phyloP scores from a whole-genome alignment of 2,888 invertebrate species.

The Napeogenes inachia region DNA sequence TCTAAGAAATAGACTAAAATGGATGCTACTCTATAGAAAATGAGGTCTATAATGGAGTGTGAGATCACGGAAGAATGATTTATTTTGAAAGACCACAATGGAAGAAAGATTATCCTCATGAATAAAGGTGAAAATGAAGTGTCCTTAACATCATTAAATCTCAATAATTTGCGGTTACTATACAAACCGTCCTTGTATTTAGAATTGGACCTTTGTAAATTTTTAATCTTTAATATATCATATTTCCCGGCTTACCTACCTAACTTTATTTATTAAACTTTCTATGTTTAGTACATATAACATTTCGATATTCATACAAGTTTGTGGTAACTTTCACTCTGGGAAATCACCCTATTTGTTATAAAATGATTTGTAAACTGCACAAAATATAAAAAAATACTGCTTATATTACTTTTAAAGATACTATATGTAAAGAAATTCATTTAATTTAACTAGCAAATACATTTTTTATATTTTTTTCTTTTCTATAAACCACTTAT shows the following conservation, averaged over 20 bases:
- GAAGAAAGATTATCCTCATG: constrained; percentile 40
- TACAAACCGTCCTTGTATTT: constrained; percentile 39
- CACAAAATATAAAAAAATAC: neutral
- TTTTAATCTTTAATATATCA: constrained; percentile 41
- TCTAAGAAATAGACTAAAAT: constrained; percentile 16
- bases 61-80: constrained; percentile 59
- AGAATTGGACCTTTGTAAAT: constrained; percentile 57
- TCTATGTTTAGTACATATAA: constrained; percentile 41
- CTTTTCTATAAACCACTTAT: constrained; percentile 15
- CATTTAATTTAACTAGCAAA: constrained; percentile 9
- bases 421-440: constrained; percentile 7
- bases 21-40: constrained; percentile 48
- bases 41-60: constrained; percentile 57
- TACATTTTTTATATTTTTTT: neutral
- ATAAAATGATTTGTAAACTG: constrained; percentile 12
- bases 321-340: constrained; percentile 40
- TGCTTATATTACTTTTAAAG: constrained; percentile 9
- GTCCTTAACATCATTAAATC: constrained; percentile 40
- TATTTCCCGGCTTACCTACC: constrained; percentile 44
- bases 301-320: constrained; percentile 44
- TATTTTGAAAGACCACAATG: constrained; percentile 48
- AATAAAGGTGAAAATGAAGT: constrained; percentile 40
- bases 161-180: constrained; percentile 40
- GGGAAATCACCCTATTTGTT: constrained; percentile 12
- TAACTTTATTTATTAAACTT: constrained; percentile 37